These are phyloP conservation scores for Tangara arthus DNA, from an alignment of 2,797 vertebrate species.

Conservation along the genomic window DNA sequence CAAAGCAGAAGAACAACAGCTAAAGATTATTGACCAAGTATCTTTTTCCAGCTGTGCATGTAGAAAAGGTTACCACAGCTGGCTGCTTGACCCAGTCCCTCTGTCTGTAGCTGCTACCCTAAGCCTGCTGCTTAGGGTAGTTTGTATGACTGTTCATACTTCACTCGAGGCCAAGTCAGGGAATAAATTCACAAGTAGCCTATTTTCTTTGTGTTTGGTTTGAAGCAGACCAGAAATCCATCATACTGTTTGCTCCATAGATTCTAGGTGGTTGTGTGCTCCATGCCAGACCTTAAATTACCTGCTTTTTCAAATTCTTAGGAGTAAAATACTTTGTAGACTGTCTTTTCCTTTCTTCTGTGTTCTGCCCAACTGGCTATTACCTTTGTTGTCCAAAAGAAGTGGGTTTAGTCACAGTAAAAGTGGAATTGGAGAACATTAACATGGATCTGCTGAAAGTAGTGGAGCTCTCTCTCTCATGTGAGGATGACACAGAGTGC, in stretches of 20 bases:
- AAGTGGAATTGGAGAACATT: not conserved
- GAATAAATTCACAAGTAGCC: not conserved
- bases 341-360: not conserved
- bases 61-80: not conserved
- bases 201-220: not conserved
- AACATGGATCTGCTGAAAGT: not conserved
- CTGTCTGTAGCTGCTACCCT: not conserved
- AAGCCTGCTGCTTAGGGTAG: not conserved
- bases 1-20: not conserved
- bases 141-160: not conserved
- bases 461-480: not conserved
- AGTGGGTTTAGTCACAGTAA: not conserved
- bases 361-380: not conserved
- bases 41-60: not conserved
- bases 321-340: not conserved
- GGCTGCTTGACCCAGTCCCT: not conserved
- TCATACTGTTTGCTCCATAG: not conserved
- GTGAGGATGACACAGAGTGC: fast-evolving
- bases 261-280: not conserved
- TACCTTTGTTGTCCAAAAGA: not conserved
- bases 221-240: not conserved
- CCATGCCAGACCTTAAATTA: not conserved
- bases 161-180: not conserved
- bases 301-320: not conserved
- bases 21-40: not conserved